A percentile compares a stretch with the other conserved stretches of the same genome.
phyloP scores from a whole-genome alignment of 2,113 vertebrate species.

The Gopherus flavomarginatus region DNA sequence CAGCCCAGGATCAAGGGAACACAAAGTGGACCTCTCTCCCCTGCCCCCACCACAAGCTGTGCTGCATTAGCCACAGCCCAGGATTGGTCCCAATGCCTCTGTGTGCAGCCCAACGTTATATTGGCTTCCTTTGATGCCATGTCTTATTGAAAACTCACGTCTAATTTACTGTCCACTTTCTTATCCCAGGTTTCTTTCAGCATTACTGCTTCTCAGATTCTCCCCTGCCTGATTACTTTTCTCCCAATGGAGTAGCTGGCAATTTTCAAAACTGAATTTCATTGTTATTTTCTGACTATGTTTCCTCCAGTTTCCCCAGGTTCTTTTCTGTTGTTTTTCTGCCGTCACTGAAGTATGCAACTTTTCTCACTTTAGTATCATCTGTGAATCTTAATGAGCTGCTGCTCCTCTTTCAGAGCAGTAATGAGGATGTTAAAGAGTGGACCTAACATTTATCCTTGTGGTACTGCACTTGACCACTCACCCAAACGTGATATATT shows the following conservation, averaged over 20 bases:
- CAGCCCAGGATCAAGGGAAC: not conserved
- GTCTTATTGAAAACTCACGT: not conserved
- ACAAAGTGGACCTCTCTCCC: not conserved
- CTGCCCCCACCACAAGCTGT: not conserved
- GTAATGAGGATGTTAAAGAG: not conserved
- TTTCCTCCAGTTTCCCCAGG: not conserved
- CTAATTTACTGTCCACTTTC: not conserved
- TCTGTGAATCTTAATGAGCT: not conserved
- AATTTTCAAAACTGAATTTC: not conserved
- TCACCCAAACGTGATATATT: not conserved
- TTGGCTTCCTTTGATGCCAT: not conserved
- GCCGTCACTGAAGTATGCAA: not conserved
- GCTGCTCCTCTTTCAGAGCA: not conserved
- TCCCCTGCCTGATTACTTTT: not conserved
- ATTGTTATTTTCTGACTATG: not conserved
- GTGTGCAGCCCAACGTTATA: not conserved
- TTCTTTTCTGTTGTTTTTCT: not conserved
- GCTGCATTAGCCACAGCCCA: rapidly evolving
- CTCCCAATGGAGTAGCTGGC: not conserved
- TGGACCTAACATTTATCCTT: not conserved
- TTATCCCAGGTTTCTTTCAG: not conserved
- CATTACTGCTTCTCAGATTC: not conserved
- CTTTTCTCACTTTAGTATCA: not conserved
- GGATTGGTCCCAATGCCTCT: not conserved
- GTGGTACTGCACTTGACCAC: not conserved